phyloP scores from a whole-genome alignment of 1,140 invertebrate genomes.

The Ips nitidus region DNA sequence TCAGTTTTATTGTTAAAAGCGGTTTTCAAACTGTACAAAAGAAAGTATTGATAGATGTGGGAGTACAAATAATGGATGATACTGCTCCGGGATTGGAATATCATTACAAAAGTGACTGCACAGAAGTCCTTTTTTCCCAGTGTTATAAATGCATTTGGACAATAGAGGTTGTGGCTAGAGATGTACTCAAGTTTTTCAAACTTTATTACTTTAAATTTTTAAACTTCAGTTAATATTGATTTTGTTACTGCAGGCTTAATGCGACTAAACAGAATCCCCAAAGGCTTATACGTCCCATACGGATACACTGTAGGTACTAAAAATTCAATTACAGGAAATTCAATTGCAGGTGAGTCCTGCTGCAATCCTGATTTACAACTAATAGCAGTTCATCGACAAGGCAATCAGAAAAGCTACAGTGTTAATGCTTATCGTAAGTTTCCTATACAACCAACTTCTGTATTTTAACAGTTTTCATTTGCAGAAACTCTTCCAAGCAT shows the following conservation, averaged over 20 bases:
- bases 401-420: slow-evolving; percentile 48
- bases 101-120: slow-evolving; percentile 56
- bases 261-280: slow-evolving; percentile 51
- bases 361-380: slow-evolving; percentile 54
- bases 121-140: slow-evolving; percentile 48
- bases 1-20: slow-evolving; percentile 49
- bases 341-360: slow-evolving; percentile 52
- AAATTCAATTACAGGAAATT: slow-evolving; percentile 53
- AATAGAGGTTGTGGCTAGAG: slow-evolving; percentile 53
- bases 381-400: slow-evolving; percentile 52
- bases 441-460: not conserved
- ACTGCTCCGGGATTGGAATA: slow-evolving; percentile 51
- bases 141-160: slow-evolving; percentile 57
- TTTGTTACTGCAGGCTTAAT: slow-evolving; percentile 51
- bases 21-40: slow-evolving; percentile 51
- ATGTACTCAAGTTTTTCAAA: slow-evolving; percentile 50
- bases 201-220: no score
- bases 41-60: slow-evolving; percentile 51
- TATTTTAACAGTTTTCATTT: slow-evolving; percentile 20
- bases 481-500: slow-evolving; percentile 41
- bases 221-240: not conserved
- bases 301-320: slow-evolving; percentile 55
- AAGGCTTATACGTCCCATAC: slow-evolving; percentile 50
- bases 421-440: slow-evolving; percentile 55
- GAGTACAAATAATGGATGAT: slow-evolving; percentile 46